Conservation (phyloP, 1,140 invertebrate genomes). For the Scaptomyza graminum region DNA sequence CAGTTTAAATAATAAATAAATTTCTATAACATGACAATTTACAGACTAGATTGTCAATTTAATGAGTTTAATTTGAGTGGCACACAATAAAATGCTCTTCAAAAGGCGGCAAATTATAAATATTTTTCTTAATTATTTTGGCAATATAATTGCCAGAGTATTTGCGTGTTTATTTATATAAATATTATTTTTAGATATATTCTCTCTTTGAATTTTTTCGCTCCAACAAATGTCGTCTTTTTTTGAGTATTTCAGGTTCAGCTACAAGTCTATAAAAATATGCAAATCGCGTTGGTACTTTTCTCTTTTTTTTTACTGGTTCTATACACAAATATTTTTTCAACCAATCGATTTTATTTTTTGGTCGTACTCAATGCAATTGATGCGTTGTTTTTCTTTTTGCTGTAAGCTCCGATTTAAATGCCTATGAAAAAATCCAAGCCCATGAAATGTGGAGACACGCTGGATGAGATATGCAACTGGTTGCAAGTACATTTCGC, state of each 20-base stretch:
- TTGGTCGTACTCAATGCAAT: constrained; percentile 52
- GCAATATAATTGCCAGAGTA: background rate
- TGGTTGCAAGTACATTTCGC: constrained; percentile 52
- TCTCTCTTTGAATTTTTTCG: constrained; percentile 23
- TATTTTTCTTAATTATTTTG: background rate
- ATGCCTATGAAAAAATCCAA: constrained; percentile 18
- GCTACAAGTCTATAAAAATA: constrained; percentile 68
- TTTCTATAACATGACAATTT: too few species aligned
- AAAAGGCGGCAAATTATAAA: background rate
- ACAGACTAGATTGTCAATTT: too few species aligned
- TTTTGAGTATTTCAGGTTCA: constrained; percentile 20
- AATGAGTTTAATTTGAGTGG: too few species aligned
- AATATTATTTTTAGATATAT: constrained; percentile 3
- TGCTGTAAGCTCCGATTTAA: constrained; percentile 44
- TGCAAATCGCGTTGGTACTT: constrained; percentile 75
- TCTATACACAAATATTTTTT: constrained; percentile 22
- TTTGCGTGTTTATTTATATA: constrained; percentile 2
- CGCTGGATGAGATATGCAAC: constrained; percentile 56
- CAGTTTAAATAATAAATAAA: too few species aligned
- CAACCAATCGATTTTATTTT: constrained; percentile 70
- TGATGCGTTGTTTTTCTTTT: constrained; percentile 30
- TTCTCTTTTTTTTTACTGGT: background rate
- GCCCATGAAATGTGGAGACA: constrained; percentile 20
- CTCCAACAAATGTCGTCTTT: background rate
- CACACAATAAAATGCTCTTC: too few species aligned